Evolutionary conservation across 2,888 invertebrate genomes (phyloP), one percentile per base, ranked within the genome.

Genomic region (Deilephila elpenor): DNA sequence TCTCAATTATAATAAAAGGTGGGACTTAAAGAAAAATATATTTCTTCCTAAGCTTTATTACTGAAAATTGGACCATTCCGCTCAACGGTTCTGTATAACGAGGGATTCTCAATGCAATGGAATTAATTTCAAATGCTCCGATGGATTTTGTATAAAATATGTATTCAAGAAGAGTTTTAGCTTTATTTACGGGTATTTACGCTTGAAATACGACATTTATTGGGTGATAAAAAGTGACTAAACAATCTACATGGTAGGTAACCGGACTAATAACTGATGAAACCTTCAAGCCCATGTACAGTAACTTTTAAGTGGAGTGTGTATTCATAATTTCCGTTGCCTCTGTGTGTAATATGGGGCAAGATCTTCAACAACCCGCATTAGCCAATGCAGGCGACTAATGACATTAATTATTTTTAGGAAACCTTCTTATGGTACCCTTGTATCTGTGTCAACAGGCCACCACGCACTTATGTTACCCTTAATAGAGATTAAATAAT

Each of bases 51-150:
- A 59, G 72, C 64, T 73, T 73, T 73, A 73, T 67, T 59, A 73
- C 37, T 29, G 64, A 73, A 73, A 82, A 82, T 81, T 81, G 79
- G 78, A 78, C 77, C 77, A 77, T 79, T 81, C 78, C 77, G 74
- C 76, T 67, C 59, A 73, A 67, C n/a, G 37, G 61, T 75, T 75
- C 74, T 71, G 77, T 75, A 80, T 85, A 85, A 84, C 80, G 81
- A 80, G 75, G 73, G 59, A 73, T 61, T 51, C 73, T 25, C 25
- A 75, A 76, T 76, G 77, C 75, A 79, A 80, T 77, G 75, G 70
- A 76, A 78, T 67, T 67, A 71, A 74, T 73, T 76, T 72, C 74
- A 74, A 74, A 71, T 76, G 74, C 72, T 77, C 59, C 62, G 72
- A 73, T 77, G 72, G 74, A 75, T 74, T 76, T 76, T 73, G 74